Conservation (phyloP, 2,797 vertebrate genomes). For the Aselliscus stoliczkanus region DNA sequence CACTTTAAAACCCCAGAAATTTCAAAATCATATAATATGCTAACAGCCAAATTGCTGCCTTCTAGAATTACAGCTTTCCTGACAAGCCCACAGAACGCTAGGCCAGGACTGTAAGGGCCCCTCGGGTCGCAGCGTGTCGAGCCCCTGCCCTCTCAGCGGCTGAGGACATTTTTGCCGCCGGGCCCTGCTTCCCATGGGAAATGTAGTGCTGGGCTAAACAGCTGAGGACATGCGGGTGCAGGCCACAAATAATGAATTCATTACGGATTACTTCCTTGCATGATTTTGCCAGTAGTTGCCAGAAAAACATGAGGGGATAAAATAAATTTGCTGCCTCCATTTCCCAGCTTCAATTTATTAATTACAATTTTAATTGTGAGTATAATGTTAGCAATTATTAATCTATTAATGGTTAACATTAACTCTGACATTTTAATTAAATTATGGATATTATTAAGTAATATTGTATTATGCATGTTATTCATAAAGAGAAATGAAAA, state of each 20-base stretch:
- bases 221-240: neutral
- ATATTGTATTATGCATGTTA: neutral
- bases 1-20: neutral
- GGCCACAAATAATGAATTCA: neutral
- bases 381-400: neutral
- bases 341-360: neutral
- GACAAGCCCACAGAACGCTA: neutral
- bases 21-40: neutral
- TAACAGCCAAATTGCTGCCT: neutral
- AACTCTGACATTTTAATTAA: neutral
- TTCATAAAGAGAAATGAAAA: neutral
- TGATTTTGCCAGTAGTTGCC: neutral
- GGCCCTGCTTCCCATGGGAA: neutral
- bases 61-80: neutral
- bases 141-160: neutral
- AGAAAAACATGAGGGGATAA: neutral
- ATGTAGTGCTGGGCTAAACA: neutral
- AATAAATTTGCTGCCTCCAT: neutral
- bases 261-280: neutral
- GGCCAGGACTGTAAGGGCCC: neutral
- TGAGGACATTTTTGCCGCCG: neutral
- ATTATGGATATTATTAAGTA: neutral
- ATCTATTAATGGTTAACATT: neutral
- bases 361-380: neutral
- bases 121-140: too few species aligned